Evolutionary conservation across 2,113 vertebrate genomes (phyloP).

Genomic region (Nasalis larvatus): DNA sequence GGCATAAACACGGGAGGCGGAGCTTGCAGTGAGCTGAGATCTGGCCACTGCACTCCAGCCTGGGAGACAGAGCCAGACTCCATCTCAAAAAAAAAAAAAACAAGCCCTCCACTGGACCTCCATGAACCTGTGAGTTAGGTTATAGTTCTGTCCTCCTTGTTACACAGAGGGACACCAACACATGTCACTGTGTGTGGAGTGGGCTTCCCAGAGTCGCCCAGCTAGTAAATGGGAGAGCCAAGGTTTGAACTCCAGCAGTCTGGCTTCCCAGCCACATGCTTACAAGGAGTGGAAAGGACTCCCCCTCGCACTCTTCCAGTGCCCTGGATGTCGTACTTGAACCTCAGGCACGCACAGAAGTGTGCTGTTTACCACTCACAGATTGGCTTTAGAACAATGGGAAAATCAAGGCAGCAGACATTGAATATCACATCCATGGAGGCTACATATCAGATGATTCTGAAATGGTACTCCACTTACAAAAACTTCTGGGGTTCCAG

Average conservation of each 20-base stretch:
- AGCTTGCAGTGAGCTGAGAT: no score
- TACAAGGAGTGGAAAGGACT: neutral
- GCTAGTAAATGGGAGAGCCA: neutral
- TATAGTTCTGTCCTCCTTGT: neutral
- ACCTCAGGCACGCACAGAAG: neutral
- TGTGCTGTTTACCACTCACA: conserved; percentile 63
- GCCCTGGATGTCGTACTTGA: neutral
- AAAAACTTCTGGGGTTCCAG: neutral
- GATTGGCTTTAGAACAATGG: conserved; percentile 89
- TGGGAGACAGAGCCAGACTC: no score
- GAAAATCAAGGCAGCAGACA: conserved; percentile 84
- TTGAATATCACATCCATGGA: conserved; percentile 83
- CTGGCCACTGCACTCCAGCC: no score
- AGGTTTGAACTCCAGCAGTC: neutral
- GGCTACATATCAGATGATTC: conserved; percentile 86
- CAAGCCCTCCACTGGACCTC: neutral
- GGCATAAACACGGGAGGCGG: no score
- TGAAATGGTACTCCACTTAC: conserved; percentile 75
- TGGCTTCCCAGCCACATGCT: no score
- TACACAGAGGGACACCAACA: neutral
- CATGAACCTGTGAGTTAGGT: neutral
- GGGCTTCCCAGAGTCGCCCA: neutral
- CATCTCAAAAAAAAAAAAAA: no score
- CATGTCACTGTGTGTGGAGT: no score
- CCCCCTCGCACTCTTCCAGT: neutral